Evolutionary conservation across 1,140 invertebrate genomes (phyloP).

Genomic region (Brachionus calyciflorus): DNA sequence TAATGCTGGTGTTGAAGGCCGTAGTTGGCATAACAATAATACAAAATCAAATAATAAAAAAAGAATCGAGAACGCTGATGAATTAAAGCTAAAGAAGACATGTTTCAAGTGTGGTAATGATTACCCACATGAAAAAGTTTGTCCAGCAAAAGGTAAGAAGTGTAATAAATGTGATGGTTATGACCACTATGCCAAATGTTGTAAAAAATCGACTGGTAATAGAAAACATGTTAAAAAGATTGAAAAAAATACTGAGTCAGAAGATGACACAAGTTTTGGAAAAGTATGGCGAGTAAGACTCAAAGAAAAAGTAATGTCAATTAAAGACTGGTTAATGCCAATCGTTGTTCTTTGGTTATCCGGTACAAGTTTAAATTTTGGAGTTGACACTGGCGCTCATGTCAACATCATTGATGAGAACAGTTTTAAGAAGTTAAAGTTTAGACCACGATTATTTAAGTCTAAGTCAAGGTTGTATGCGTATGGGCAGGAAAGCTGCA

Average conservation of each 20-base stretch:
- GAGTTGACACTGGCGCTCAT: background rate
- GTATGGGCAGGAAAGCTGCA: slow-evolving; percentile 10
- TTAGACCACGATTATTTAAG: background rate
- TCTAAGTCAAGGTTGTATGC: background rate
- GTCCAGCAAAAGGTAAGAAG: background rate
- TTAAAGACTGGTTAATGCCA: background rate
- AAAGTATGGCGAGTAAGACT: background rate
- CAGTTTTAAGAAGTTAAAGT: background rate
- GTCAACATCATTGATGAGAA: too few relatives aligned
- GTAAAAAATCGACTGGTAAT: background rate
- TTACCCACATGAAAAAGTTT: background rate
- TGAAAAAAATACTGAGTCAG: background rate
- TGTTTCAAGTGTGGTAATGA: background rate
- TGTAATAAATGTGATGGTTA: background rate
- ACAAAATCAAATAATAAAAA: background rate
- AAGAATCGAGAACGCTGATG: background rate
- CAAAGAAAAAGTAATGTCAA: background rate
- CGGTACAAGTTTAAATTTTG: background rate
- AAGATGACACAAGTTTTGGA: background rate
- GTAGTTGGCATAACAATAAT: background rate
- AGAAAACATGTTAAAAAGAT: background rate
- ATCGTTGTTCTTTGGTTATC: background rate
- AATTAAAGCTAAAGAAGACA: background rate
- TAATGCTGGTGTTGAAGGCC: background rate
- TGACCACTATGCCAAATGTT: background rate